phyloP scores from a whole-genome alignment of 2,888 invertebrate genomes.

The Nomada fucata region DNA sequence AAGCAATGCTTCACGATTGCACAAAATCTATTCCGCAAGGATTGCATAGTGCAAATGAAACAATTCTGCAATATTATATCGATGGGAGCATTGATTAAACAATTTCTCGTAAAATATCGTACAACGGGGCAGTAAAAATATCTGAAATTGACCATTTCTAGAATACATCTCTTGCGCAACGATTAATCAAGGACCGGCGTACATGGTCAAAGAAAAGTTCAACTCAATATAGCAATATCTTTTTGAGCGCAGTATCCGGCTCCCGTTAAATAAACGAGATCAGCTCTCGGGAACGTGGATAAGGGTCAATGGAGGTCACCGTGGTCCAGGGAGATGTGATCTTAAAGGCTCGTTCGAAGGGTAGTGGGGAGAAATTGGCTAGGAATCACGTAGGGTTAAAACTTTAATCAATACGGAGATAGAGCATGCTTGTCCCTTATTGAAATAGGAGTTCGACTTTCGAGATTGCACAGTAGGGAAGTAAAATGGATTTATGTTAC shows the following conservation, averaged over 20 bases:
- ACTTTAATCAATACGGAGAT: slow-evolving; percentile 66
- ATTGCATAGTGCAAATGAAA: no score
- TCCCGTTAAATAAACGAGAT: slow-evolving; percentile 62
- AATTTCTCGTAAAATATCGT: no score
- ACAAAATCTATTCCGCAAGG: no score
- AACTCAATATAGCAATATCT: slow-evolving; percentile 1
- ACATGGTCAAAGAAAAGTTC: background rate
- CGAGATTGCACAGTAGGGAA: slow-evolving; percentile 54
- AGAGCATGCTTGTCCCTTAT: slow-evolving; percentile 42
- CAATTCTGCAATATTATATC: no score
- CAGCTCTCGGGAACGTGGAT: slow-evolving; percentile 51
- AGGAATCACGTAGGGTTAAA: slow-evolving; percentile 65
- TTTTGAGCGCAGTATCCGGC: slow-evolving; percentile 34
- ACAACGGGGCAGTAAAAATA: no score
- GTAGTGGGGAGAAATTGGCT: slow-evolving; percentile 63
- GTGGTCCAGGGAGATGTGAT: slow-evolving; percentile 43
- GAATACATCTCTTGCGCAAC: no score
- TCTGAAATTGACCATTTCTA: no score
- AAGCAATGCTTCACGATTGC: no score
- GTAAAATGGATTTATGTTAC: slow-evolving; percentile 59
- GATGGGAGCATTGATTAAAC: no score
- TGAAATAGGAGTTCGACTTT: slow-evolving; percentile 62
- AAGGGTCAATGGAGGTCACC: slow-evolving; percentile 58
- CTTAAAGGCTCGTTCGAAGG: slow-evolving; percentile 65
- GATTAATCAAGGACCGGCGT: background rate